These are phyloP conservation scores for Zhengitettix transpicula DNA, from an alignment of 2,888 invertebrate genomes.

Conservation along the genomic window DNA sequence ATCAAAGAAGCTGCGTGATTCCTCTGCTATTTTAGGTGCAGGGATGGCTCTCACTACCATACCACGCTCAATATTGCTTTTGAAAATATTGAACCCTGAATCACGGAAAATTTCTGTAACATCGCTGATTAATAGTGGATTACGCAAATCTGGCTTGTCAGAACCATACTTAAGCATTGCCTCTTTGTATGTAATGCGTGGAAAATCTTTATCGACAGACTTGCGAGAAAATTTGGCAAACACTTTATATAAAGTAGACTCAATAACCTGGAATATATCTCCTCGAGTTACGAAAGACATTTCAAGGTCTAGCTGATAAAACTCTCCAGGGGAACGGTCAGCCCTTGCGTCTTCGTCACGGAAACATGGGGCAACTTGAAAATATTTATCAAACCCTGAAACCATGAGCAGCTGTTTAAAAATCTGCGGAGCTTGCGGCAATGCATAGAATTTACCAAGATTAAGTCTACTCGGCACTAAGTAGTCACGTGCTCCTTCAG, in stretches of 20 bases:
- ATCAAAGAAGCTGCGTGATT: no score
- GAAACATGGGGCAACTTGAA: background rate
- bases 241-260: background rate
- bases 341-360: background rate
- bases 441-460: background rate
- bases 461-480: no score
- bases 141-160: no score
- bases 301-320: background rate
- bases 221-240: background rate
- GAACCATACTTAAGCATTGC: no score
- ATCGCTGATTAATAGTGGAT: no score
- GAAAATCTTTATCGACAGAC: no score
- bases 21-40: no score
- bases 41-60: no score
- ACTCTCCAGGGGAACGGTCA: background rate
- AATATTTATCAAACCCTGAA: background rate
- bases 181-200: no score
- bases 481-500: constrained; percentile 4
- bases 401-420: background rate
- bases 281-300: background rate
- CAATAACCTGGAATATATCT: background rate
- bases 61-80: no score
- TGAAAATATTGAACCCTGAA: no score
- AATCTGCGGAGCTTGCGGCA: background rate
- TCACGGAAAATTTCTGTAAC: no score